These are phyloP conservation scores for Sylvilagus floridanus DNA, from an alignment of 2,797 vertebrate genomes.

Conservation along the genomic window DNA sequence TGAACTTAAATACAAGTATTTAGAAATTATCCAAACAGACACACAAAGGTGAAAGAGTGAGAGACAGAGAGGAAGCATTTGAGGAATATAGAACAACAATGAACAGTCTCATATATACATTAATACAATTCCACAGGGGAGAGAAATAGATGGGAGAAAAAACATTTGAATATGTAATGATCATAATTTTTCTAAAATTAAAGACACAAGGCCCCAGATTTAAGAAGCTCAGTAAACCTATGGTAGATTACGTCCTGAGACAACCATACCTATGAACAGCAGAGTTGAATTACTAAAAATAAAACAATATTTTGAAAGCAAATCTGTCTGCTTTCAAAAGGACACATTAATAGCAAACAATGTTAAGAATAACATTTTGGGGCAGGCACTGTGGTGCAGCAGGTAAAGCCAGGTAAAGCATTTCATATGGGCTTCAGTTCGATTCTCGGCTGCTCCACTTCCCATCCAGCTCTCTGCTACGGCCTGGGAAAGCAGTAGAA, in stretches of 20 bases:
- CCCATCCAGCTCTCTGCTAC: too few species aligned
- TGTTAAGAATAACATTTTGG: neutral
- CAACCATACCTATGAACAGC: neutral
- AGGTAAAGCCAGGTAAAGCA: too few species aligned
- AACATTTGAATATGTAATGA: neutral
- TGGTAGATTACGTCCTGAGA: neutral
- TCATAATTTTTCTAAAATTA: constrained; percentile 10
- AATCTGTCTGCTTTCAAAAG: neutral
- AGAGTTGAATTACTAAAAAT: neutral
- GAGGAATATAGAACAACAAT: neutral
- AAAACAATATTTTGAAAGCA: neutral
- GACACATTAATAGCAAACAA: neutral
- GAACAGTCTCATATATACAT: neutral
- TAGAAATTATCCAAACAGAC: neutral
- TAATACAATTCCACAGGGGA: neutral
- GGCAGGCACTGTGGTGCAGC: too few species aligned
- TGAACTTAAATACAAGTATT: neutral
- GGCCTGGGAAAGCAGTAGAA: too few species aligned
- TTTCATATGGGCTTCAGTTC: too few species aligned
- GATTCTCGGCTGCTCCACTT: too few species aligned
- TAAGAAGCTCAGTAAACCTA: constrained; percentile 2
- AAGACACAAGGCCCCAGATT: neutral
- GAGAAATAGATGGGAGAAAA: neutral
- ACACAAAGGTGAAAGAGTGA: neutral
- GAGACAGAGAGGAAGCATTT: neutral